Evolutionary conservation across 2,888 invertebrate genomes (phyloP), one percentile per base, ranked within the genome.

Genomic region (Epicampocera succincta): DNA sequence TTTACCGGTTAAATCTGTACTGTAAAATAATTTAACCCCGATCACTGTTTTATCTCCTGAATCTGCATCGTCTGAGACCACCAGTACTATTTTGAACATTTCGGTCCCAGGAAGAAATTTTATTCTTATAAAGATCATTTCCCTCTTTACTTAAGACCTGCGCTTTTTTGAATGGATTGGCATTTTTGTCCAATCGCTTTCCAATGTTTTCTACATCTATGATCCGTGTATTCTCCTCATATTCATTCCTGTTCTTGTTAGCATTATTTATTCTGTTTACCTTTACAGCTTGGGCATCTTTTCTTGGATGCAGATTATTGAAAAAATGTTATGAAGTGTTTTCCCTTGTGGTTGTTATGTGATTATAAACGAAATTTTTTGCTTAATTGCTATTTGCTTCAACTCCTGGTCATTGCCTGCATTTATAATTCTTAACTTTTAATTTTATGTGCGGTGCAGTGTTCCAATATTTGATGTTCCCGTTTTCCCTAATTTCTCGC

Each of bases 391-490:
- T n/a, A n/a, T n/a, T n/a, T n/a, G n/a, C n/a, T n/a, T n/a, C n/a
- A n/a, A n/a, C n/a, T n/a, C n/a, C n/a, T n/a, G n/a, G n/a, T n/a
- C n/a, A n/a, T n/a, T n/a, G n/a, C n/a, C n/a, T n/a, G n/a, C n/a
- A n/a, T n/a, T n/a, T n/a, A n/a, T n/a, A n/a, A 74, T 54, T 17
- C 74, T 74, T 17, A 75, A 15, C 61, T 73, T 73, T 50, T 21
- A 11, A 46, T 80, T 80, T 12, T 75, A 56, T 38, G 54, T 80
- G 40, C 63, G 63, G 71, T 75, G 75, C 11, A 76, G 19, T 15
- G 71, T 60, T 40, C 72, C 65, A 65, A 72, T 80, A 19, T 80
- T 76, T 56, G 50, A 71, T 58, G 72, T 80, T 19, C 63, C 80
- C 48, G 56, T 66, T 66, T 81, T 76, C 48, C 72, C 76, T 76